Evolutionary conservation across 2,888 invertebrate genomes (phyloP).

Genomic region (Scaptomyza tumidula): DNA sequence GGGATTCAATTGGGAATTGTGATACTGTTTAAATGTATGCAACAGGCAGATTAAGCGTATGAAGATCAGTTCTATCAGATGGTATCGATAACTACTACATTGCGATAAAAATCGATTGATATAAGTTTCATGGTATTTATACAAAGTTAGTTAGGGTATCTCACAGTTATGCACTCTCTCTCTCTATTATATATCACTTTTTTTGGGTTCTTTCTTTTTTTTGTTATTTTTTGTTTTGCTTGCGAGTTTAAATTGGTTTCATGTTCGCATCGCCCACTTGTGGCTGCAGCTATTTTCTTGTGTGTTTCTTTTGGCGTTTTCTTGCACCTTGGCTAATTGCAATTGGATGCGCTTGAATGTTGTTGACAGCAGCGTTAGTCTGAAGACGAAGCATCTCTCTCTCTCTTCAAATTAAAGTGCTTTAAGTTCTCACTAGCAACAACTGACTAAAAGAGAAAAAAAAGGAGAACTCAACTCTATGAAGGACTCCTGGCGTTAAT

Average conservation of each 20-base stretch:
- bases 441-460: slow-evolving; percentile 12
- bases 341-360: slow-evolving; percentile 74
- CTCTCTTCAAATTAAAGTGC: slow-evolving; percentile 54
- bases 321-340: slow-evolving; percentile 84
- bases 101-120: not conserved
- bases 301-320: slow-evolving; percentile 33
- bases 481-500: slow-evolving; percentile 76
- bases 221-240: slow-evolving; percentile 15
- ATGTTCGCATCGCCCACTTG: slow-evolving; percentile 57
- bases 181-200: not conserved
- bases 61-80: not conserved
- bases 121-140: too few species aligned
- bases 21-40: not conserved
- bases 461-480: slow-evolving; percentile 4
- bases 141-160: not conserved
- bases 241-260: slow-evolving; percentile 67
- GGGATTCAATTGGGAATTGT: not conserved
- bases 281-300: slow-evolving; percentile 29
- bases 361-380: slow-evolving; percentile 80
- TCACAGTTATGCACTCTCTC: too few species aligned
- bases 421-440: slow-evolving; percentile 48
- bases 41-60: not conserved
- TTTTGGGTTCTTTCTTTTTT: slow-evolving; percentile 38
- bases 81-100: not conserved
- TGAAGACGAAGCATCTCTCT: slow-evolving; percentile 27